Base-by-base conservation (phyloP, 2,113 vertebrate genomes). In the Clupea harengus region DNA sequence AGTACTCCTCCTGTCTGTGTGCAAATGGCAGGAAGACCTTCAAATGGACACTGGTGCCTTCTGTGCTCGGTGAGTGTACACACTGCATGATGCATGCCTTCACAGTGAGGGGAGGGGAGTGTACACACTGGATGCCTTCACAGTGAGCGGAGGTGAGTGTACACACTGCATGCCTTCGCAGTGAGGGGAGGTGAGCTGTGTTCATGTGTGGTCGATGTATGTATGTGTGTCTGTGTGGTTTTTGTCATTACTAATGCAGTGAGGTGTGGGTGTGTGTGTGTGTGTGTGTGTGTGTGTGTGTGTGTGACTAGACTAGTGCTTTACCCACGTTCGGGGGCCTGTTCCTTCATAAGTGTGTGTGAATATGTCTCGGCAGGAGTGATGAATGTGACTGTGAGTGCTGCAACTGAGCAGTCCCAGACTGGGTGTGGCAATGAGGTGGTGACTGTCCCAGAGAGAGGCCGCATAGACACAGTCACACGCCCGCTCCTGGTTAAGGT, bases 401-500 rank as follows among this genome's bases (percentile, higher is more conserved):
- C 96, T 81, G 94, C 96, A 87, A 94, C 96, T 6, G 39, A 95
- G 72, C 0, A 82, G 0, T 95, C 96, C 1, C 22, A 90, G 0
- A 13, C 85, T 22, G 78, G 84, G 0, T 97, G 96, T 91, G 89
- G 89, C 60, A 94, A 92, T 83, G 94, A 95, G 86, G 72, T 96
- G 0, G 94, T 95, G 82, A 93, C 84, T 15, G 91, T 93, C 0
- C 96, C 95, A 25, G 92, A 95, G 11, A 95, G 94, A 88, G 96
- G 96, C 11, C 91, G 89, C 46, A 93, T 95, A 3, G 96, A 97
- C 39, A 90, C 90, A 0, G 95, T 97, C 82, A 95, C 94, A 75
- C 92, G 89, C 2, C 82, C 92, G 22, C 92, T 97, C 57, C 91
- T 96, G 45, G 95, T 97, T 50, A 94, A 96, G 95, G 96, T 97